These are phyloP conservation scores for Acridotheres tristis DNA, from an alignment of 2,797 vertebrate species.

Conservation along the genomic window DNA sequence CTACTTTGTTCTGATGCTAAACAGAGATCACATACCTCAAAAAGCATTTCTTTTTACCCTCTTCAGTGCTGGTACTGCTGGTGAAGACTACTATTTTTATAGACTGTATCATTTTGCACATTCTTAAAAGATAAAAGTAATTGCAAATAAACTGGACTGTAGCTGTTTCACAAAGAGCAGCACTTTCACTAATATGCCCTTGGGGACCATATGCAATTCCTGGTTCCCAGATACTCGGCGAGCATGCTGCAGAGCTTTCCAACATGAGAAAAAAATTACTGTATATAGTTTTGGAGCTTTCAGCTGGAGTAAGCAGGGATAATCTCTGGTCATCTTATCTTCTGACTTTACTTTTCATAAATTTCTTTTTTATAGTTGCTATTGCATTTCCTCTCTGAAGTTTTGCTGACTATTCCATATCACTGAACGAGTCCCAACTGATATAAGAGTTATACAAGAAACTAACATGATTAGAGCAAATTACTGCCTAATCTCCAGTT, in stretches of 20 bases:
- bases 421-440: not conserved
- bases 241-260: conserved; percentile 20
- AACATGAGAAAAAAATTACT: not conserved
- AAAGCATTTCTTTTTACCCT: not conserved
- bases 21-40: not conserved
- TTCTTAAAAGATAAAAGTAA: conserved; percentile 40
- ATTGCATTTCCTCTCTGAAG: not conserved
- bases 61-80: not conserved
- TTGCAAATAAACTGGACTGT: not conserved
- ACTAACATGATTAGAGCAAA: not conserved
- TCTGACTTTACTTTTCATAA: not conserved
- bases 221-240: not conserved
- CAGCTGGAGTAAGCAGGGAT: not conserved
- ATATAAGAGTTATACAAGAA: not conserved
- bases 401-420: not conserved
- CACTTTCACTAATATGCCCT: conserved; percentile 20
- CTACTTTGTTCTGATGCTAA: not conserved
- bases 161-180: conserved; percentile 14
- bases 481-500: not conserved
- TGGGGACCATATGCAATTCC: not conserved
- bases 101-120: conserved; percentile 38
- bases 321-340: not conserved
- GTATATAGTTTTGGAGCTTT: not conserved
- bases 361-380: conserved; percentile 27
- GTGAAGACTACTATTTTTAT: not conserved